Conservation (phyloP, 2,888 invertebrate species). For the Apoda limacodes region DNA sequence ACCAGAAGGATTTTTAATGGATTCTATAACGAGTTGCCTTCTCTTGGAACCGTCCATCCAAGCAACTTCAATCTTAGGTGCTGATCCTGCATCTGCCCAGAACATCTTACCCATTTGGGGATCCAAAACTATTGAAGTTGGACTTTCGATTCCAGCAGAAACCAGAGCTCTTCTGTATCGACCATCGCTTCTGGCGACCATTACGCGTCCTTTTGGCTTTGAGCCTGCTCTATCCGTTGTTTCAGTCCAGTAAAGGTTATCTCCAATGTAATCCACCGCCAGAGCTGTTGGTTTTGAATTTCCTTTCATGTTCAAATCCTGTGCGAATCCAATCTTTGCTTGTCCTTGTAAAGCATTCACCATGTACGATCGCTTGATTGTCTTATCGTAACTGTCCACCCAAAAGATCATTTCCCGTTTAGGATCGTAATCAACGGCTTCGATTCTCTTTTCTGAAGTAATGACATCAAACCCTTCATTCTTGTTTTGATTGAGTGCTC, state of each 20-base stretch:
- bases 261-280: slow-evolving; percentile 94
- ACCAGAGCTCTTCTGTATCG: slow-evolving; percentile 87
- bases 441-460: slow-evolving; percentile 87
- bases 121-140: slow-evolving; percentile 90
- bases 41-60: slow-evolving; percentile 98
- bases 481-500: slow-evolving; percentile 76
- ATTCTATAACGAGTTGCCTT: slow-evolving; percentile 82
- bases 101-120: slow-evolving; percentile 88
- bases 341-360: slow-evolving; percentile 81
- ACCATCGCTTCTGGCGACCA: slow-evolving; percentile 91
- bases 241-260: slow-evolving; percentile 96
- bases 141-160: slow-evolving; percentile 83
- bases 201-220: slow-evolving; percentile 82
- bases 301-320: slow-evolving; percentile 87
- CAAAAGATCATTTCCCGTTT: slow-evolving; percentile 90
- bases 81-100: slow-evolving; percentile 94
- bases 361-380: slow-evolving; percentile 93
- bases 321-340: slow-evolving; percentile 85
- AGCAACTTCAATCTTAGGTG: slow-evolving; percentile 92
- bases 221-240: slow-evolving; percentile 79
- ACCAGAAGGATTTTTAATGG: slow-evolving; percentile 88
- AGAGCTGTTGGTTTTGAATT: slow-evolving; percentile 88
- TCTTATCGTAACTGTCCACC: slow-evolving; percentile 93
- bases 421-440: slow-evolving; percentile 92
- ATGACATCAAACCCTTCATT: slow-evolving; percentile 82